phyloP scores from a whole-genome alignment of 1,140 invertebrate species.

The Heliothis virescens region DNA sequence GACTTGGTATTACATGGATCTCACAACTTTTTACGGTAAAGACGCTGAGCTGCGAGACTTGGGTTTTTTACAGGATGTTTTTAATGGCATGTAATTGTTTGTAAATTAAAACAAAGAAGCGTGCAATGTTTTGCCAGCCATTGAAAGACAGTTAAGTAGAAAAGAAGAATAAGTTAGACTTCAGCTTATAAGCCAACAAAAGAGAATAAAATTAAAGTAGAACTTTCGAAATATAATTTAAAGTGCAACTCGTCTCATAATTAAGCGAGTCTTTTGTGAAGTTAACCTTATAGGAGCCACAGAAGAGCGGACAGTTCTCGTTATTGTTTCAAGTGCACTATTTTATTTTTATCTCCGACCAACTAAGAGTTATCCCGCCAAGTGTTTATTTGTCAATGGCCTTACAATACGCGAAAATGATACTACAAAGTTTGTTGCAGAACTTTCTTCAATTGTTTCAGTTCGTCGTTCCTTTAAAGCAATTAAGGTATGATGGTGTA shows the following conservation, averaged over 20 bases:
- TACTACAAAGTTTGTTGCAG: neutral
- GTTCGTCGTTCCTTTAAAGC: neutral
- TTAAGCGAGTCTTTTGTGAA: slow-evolving; percentile 61
- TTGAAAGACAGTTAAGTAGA: slow-evolving; percentile 24
- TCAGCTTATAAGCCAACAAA: slow-evolving; percentile 31
- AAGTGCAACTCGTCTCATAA: slow-evolving; percentile 55
- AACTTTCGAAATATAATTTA: slow-evolving; percentile 23
- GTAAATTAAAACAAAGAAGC: neutral
- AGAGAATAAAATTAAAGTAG: slow-evolving; percentile 14
- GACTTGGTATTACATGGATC: no score
- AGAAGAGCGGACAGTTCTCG: slow-evolving; percentile 42
- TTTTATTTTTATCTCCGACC: slow-evolving; percentile 50
- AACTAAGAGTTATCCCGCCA: slow-evolving; percentile 15
- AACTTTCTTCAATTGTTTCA: neutral
- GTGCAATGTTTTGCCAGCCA: neutral
- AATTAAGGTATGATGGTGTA: neutral
- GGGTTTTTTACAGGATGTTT: no score
- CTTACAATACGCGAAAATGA: slow-evolving; percentile 38
- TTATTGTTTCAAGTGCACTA: slow-evolving; percentile 55
- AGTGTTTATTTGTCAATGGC: slow-evolving; percentile 36
- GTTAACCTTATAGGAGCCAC: slow-evolving; percentile 56
- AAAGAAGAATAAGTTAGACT: slow-evolving; percentile 24
- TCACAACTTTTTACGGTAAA: no score
- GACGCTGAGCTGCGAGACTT: no score
- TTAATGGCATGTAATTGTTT: neutral